These are phyloP conservation scores for Drosophila flavopinicola DNA, from an alignment of 2,888 invertebrate genomes.

Conservation along the genomic window DNA sequence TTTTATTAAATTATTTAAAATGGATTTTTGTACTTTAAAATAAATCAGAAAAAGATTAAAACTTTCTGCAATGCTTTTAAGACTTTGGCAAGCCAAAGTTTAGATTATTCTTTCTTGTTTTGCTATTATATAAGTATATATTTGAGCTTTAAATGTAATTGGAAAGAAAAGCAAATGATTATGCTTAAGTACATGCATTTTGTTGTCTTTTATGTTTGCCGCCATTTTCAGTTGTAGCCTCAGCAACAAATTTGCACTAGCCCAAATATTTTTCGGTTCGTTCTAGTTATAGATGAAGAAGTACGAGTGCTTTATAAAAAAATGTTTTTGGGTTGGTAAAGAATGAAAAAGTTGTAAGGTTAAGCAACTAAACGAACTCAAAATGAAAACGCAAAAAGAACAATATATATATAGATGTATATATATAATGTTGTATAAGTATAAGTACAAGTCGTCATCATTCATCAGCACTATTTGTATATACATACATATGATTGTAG, in stretches of 20 bases:
- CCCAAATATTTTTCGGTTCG: conserved; percentile 26
- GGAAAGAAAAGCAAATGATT: conserved; percentile 42
- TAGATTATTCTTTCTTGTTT: neutral
- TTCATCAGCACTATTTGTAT: conserved; percentile 41
- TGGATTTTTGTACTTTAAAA: no score
- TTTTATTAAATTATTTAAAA: no score
- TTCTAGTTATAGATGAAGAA: conserved; percentile 50
- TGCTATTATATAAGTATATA: conserved; percentile 7
- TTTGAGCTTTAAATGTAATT: conserved; percentile 32
- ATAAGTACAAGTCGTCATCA: conserved; percentile 39
- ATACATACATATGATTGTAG: conserved; percentile 29
- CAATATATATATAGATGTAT: conserved; percentile 23
- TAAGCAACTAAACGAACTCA: conserved; percentile 49
- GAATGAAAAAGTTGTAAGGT: conserved; percentile 30
- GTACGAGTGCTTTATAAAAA: conserved; percentile 56
- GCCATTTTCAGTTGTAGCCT: conserved; percentile 31
- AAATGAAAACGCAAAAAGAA: conserved; percentile 38
- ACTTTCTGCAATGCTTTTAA: conserved; percentile 18
- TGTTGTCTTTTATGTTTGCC: conserved; percentile 20
- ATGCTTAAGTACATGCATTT: conserved; percentile 53
- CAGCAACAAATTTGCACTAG: conserved; percentile 17
- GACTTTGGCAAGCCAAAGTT: conserved; percentile 18
- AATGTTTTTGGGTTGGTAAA: conserved; percentile 45
- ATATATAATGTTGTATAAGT: conserved; percentile 31
- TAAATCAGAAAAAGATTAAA: no score